These are phyloP conservation scores for Drosophila takahashii DNA, from an alignment of 1,140 invertebrate genomes.

Conservation along the genomic window DNA sequence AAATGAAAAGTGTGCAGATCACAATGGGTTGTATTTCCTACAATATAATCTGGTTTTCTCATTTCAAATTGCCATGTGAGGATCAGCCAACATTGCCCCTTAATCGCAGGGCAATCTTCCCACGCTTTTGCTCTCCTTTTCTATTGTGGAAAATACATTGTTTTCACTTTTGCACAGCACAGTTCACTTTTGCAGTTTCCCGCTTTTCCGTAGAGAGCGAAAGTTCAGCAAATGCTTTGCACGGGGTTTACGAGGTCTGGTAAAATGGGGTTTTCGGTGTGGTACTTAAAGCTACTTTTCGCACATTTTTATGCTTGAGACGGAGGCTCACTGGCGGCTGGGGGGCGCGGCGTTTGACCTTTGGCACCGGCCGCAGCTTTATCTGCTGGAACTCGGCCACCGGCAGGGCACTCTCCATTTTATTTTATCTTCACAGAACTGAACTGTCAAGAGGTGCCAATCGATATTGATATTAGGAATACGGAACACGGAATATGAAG, in stretches of 20 bases:
- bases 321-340: slow-evolving; percentile 62
- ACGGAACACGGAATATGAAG: slow-evolving; percentile 39
- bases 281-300: slow-evolving; percentile 41
- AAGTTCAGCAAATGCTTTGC: slow-evolving; percentile 15
- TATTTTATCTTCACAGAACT: slow-evolving; percentile 3
- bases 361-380: slow-evolving; percentile 76
- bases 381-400: slow-evolving; percentile 79
- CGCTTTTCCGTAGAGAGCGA: slow-evolving; percentile 20
- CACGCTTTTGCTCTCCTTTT: slow-evolving; percentile 28
- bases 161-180: slow-evolving; percentile 40
- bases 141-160: slow-evolving; percentile 16
- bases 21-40: neutral
- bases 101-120: slow-evolving; percentile 29
- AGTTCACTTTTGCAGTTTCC: slow-evolving; percentile 4
- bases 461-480: slow-evolving; percentile 29
- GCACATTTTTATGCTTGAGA: slow-evolving; percentile 63
- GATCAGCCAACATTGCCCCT: slow-evolving; percentile 12
- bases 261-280: neutral
- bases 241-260: slow-evolving; percentile 7
- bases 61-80: neutral
- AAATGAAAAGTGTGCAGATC: neutral
- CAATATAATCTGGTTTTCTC: neutral
- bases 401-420: slow-evolving; percentile 67
- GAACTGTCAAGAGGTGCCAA: slow-evolving; percentile 16
- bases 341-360: slow-evolving; percentile 74